Percentiles rank a stretch among this genome's conserved stretches.
Conservation (phyloP, 2,888 invertebrate genomes). For the Gryllus longicercus region DNA sequence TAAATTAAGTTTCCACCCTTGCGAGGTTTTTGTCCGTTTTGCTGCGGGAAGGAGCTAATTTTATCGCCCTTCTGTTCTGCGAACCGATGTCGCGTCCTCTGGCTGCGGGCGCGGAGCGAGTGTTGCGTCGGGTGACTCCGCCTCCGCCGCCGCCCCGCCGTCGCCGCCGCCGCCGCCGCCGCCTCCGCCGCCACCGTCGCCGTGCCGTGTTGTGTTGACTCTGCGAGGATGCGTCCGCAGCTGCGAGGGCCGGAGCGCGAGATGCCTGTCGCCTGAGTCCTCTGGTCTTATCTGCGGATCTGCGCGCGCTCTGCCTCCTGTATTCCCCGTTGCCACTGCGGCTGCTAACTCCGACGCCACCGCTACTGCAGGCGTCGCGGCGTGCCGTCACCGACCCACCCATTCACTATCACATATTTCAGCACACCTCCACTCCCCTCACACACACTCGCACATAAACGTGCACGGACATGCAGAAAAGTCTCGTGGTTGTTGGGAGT, state of each 20-base stretch:
- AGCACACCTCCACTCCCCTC: no score
- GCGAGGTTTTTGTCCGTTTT: slow-evolving; percentile 17
- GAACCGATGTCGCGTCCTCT: neutral
- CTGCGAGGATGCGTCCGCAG: neutral
- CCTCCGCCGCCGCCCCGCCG: neutral
- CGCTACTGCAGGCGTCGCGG: no score
- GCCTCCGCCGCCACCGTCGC: neutral
- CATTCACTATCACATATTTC: no score
- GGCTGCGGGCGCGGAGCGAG: neutral
- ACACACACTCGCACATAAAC: no score
- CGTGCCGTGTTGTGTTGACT: neutral
- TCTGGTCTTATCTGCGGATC: neutral
- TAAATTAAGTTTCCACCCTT: slow-evolving; percentile 10
- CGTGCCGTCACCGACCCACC: no score
- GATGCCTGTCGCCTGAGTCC: neutral
- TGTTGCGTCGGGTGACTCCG: neutral
- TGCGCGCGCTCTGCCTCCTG: neutral
- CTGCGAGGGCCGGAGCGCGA: neutral
- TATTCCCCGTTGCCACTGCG: no score
- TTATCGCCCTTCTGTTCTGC: slow-evolving; percentile 9
- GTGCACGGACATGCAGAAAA: no score
- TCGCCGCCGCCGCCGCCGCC: neutral
- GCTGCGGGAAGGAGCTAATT: slow-evolving; percentile 17
- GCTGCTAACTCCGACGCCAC: no score
- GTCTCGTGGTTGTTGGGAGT: no score